phyloP scores from a whole-genome alignment of 2,888 invertebrate genomes.

The Teleogryllus oceanicus region DNA sequence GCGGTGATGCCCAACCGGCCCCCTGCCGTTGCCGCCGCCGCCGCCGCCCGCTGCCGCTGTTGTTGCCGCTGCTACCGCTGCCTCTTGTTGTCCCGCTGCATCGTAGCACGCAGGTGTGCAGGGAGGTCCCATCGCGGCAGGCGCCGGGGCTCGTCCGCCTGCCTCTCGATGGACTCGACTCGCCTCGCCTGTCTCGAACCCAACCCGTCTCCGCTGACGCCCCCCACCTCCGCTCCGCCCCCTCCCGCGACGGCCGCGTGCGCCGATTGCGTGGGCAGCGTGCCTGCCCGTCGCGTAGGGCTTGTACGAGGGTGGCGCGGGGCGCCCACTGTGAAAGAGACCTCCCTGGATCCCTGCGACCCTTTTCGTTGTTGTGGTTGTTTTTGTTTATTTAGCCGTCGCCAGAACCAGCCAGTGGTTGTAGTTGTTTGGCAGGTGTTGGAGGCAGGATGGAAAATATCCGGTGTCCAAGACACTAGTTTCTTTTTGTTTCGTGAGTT shows the following conservation, averaged over 20 bases:
- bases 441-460: slow-evolving; percentile 18
- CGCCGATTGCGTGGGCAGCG: too few relatives aligned
- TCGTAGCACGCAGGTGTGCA: slow-evolving; percentile 4
- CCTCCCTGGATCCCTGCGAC: not conserved
- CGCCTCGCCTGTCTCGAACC: too few relatives aligned
- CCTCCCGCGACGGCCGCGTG: too few relatives aligned
- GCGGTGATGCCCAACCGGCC: slow-evolving; percentile 46
- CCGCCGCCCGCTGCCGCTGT: not conserved
- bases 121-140: not conserved
- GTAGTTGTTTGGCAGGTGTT: not conserved
- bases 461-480: not conserved
- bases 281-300: too few relatives aligned
- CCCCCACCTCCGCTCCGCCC: too few relatives aligned
- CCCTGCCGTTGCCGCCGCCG: not conserved
- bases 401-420: slow-evolving; percentile 1
- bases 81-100: not conserved
- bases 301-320: too few relatives aligned
- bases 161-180: too few relatives aligned
- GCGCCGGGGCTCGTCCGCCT: too few relatives aligned
- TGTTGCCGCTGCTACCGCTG: not conserved
- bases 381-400: not conserved
- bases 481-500: too few relatives aligned
- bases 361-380: not conserved
- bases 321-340: not conserved
- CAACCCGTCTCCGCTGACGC: too few relatives aligned